Conservation (phyloP, 2,888 invertebrate species). For the Aproaerema taeniolella region DNA sequence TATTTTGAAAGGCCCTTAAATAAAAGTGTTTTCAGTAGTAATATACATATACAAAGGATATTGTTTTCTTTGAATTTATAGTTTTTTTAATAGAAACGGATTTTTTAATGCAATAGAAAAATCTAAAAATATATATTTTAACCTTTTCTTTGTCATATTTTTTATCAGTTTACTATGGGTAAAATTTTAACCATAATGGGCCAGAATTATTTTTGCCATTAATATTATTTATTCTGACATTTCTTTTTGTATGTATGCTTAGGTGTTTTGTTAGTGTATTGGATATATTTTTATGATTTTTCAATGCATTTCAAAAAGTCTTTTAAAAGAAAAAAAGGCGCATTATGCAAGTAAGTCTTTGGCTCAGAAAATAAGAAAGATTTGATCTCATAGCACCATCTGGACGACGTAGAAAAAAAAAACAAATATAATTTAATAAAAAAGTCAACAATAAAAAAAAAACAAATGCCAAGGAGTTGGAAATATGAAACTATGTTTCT, state of each 20-base stretch:
- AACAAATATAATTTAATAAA: conserved; percentile 26
- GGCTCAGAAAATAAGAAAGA: conserved; percentile 59
- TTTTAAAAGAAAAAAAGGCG: background rate
- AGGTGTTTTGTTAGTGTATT: background rate
- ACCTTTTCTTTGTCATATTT: too few relatives aligned
- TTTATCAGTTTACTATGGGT: too few relatives aligned
- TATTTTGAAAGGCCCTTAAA: conserved; percentile 48
- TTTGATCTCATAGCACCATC: conserved; percentile 69
- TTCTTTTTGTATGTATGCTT: too few relatives aligned
- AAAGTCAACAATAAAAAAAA: conserved; percentile 32
- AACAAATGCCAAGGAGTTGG: conserved; percentile 30
- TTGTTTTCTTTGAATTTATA: too few relatives aligned
- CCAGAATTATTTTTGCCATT: too few relatives aligned
- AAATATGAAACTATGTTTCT: conserved; percentile 6
- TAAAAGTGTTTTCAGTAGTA: conserved; percentile 35
- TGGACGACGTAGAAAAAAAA: conserved; percentile 42
- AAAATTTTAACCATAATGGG: too few relatives aligned
- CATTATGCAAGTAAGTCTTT: conserved; percentile 46
- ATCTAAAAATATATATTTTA: too few relatives aligned
- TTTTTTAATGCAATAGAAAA: too few relatives aligned
- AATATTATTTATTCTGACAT: too few relatives aligned
- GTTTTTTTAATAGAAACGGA: too few relatives aligned
- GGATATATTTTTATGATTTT: background rate
- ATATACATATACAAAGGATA: too few relatives aligned
- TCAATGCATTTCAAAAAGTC: background rate